Conservation (phyloP, 2,113 vertebrate genomes). For the Sebastes fasciatus region DNA sequence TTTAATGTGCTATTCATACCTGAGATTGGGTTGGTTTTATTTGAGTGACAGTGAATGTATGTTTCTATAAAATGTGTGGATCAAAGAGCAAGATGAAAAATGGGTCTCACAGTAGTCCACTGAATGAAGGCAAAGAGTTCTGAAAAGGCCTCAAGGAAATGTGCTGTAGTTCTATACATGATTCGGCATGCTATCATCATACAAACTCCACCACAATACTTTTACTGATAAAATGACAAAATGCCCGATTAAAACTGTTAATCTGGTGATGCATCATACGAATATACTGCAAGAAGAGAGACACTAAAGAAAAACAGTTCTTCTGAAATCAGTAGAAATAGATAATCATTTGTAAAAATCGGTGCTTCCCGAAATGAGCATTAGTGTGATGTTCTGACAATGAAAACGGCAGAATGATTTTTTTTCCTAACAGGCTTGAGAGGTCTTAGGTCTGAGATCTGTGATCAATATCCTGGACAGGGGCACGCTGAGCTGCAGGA, state of each 20-base stretch:
- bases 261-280: not conserved
- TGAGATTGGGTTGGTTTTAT: not conserved
- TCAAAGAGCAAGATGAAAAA: not conserved
- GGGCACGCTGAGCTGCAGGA: slow-evolving; percentile 86
- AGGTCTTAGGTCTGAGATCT: slow-evolving; percentile 76
- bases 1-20: too few species aligned
- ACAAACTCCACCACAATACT: not conserved
- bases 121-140: not conserved
- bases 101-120: not conserved
- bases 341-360: slow-evolving; percentile 3
- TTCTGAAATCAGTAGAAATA: not conserved
- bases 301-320: not conserved
- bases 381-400: slow-evolving; percentile 42
- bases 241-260: not conserved
- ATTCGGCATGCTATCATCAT: not conserved
- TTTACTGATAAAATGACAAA: not conserved
- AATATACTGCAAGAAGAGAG: not conserved
- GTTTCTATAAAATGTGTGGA: not conserved
- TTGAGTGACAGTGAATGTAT: not conserved
- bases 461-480: slow-evolving; percentile 91
- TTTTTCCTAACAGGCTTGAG: slow-evolving; percentile 80
- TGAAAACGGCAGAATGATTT: slow-evolving; percentile 68
- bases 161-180: not conserved
- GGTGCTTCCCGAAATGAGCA: not conserved
- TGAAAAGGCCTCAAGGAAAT: not conserved